phyloP scores from a whole-genome alignment of 2,797 vertebrate species.

The Spheniscus humboldti region DNA sequence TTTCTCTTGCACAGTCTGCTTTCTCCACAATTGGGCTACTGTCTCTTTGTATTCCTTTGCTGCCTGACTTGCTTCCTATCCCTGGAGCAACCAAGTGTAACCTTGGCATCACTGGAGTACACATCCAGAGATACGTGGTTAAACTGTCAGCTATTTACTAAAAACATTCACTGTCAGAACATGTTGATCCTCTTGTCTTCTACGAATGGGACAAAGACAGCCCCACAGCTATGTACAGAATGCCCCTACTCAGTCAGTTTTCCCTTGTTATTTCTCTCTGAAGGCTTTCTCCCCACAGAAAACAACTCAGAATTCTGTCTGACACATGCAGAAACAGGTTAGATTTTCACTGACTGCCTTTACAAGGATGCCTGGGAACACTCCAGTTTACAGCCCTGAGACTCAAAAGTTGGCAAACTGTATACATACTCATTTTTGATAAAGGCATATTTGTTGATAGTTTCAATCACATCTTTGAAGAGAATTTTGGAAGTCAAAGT shows the following conservation, averaged over 20 bases:
- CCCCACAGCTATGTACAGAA: background rate
- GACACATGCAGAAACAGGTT: background rate
- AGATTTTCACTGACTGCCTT: background rate
- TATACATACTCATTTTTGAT: slow-evolving; percentile 87
- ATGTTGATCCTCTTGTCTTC: background rate
- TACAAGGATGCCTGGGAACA: background rate
- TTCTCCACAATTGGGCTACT: background rate
- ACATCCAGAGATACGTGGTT: background rate
- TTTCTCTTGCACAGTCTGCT: background rate
- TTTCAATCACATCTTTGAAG: slow-evolving; percentile 96
- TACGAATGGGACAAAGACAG: background rate
- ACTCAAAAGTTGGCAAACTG: background rate
- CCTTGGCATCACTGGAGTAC: background rate
- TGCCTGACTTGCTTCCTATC: background rate
- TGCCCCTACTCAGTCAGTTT: background rate
- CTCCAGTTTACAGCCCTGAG: background rate
- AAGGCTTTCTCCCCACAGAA: background rate
- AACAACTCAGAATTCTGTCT: background rate
- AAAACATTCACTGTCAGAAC: background rate
- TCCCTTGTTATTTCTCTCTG: background rate
- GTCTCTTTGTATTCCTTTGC: background rate
- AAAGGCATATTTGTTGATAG: slow-evolving; percentile 98
- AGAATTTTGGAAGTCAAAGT: slow-evolving; percentile 98
- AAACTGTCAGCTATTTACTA: background rate
- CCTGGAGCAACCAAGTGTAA: background rate